A percentile compares a stretch with the other conserved stretches of the same genome.
phyloP scores from a whole-genome alignment of 2,113 vertebrate genomes.

The Clarias batrachus region DNA sequence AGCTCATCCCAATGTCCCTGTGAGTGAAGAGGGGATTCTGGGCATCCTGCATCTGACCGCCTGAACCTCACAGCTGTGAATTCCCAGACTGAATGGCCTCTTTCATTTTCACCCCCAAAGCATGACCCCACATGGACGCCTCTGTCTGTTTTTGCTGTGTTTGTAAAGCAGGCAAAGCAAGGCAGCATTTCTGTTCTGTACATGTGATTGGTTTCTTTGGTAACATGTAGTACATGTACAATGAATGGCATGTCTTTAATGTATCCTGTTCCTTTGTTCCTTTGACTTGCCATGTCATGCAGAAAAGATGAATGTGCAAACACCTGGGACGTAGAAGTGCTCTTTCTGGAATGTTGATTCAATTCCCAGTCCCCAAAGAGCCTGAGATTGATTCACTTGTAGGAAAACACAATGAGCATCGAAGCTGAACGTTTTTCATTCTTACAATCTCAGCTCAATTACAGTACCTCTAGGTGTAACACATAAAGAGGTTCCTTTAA shows the following conservation, averaged over 20 bases:
- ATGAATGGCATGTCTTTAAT: slow-evolving; percentile 41
- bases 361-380: slow-evolving; percentile 53
- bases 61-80: slow-evolving; percentile 50
- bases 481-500: slow-evolving; percentile 21
- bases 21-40: slow-evolving; percentile 39
- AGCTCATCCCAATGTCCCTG: slow-evolving; percentile 45
- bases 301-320: slow-evolving; percentile 53
- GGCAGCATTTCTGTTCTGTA: neutral
- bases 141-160: slow-evolving; percentile 9
- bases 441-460: slow-evolving; percentile 48
- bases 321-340: slow-evolving; percentile 64
- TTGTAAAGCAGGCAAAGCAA: neutral
- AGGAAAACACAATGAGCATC: slow-evolving; percentile 35
- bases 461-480: slow-evolving; percentile 38
- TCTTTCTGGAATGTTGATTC: slow-evolving; percentile 67
- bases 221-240: neutral
- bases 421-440: slow-evolving; percentile 32
- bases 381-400: slow-evolving; percentile 52
- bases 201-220: neutral
- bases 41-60: slow-evolving; percentile 51
- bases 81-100: slow-evolving; percentile 48
- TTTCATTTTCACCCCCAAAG: slow-evolving; percentile 52
- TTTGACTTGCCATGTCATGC: slow-evolving; percentile 47
- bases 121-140: slow-evolving; percentile 4
- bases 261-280: slow-evolving; percentile 56